Percentiles rank a stretch among this genome's conserved stretches.
These are phyloP conservation scores for Danio choprae DNA, from an alignment of 2,797 vertebrate genomes.

Conservation along the genomic window DNA sequence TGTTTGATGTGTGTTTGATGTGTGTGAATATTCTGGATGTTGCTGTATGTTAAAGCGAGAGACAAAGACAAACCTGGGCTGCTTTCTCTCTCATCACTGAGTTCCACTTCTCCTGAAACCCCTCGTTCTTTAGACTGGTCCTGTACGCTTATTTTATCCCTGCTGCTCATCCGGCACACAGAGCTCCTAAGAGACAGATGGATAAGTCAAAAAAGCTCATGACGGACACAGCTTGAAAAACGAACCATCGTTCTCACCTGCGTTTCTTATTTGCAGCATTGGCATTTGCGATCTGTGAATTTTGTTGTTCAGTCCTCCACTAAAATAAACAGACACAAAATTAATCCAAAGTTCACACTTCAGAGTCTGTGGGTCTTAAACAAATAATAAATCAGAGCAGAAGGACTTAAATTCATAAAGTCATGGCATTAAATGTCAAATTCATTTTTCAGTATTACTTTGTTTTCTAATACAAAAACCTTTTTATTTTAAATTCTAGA, in stretches of 20 bases:
- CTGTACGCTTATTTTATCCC: conserved; percentile 90
- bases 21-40: background rate
- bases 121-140: conserved; percentile 90
- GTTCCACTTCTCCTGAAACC: conserved; percentile 77
- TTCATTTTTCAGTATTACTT: too few species aligned
- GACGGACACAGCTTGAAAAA: conserved; percentile 2
- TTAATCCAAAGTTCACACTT: background rate
- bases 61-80: conserved; percentile 72
- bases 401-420: too few species aligned
- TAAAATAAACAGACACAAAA: conserved; percentile 57
- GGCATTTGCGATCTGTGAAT: conserved; percentile 70
- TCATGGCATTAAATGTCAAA: too few species aligned
- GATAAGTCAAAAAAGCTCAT: background rate
- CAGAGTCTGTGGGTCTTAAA: background rate
- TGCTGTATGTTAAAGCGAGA: background rate
- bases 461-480: too few species aligned
- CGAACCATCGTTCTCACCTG: conserved; percentile 72
- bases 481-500: too few species aligned
- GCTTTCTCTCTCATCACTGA: conserved; percentile 80
- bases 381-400: too few species aligned
- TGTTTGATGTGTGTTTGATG: background rate
- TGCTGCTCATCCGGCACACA: conserved; percentile 91
- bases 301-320: conserved; percentile 83
- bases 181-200: conserved; percentile 78
- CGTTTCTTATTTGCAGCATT: conserved; percentile 77